Evolutionary conservation across 2,797 vertebrate genomes (phyloP).

Genomic region (Lemur catta): DNA sequence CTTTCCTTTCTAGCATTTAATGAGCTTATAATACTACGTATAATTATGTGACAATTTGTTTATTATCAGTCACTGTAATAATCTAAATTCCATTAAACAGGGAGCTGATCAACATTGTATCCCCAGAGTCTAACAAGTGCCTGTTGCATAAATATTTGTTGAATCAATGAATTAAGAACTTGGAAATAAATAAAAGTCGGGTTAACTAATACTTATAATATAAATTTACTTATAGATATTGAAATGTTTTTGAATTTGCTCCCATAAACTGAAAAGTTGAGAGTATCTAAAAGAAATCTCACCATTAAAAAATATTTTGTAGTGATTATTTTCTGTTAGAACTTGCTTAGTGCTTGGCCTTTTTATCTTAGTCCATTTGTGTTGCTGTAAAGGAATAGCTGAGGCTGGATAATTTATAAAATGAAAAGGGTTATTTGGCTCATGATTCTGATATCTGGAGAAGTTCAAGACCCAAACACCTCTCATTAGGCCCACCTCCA

Average conservation of each 20-base stretch:
- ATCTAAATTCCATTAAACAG: background rate
- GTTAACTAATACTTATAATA: background rate
- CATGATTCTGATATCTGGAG: background rate
- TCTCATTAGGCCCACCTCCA: background rate
- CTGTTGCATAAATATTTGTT: background rate
- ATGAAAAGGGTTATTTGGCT: background rate
- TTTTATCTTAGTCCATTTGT: background rate
- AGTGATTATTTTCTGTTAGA: background rate
- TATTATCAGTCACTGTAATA: background rate
- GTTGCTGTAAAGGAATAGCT: background rate
- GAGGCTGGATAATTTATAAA: background rate
- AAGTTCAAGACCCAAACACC: background rate
- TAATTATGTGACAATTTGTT: background rate
- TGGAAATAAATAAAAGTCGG: constrained; percentile 19
- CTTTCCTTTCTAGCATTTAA: background rate
- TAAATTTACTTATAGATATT: background rate
- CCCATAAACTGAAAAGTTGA: constrained; percentile 20
- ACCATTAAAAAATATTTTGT: background rate
- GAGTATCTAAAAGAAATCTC: background rate
- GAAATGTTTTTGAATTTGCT: background rate
- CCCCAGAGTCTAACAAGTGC: background rate
- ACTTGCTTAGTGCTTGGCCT: background rate
- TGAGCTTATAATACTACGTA: background rate
- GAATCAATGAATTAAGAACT: constrained; percentile 5
- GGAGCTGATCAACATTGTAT: background rate